phyloP scores from a whole-genome alignment of 1,140 invertebrate species.

The Manduca sexta region DNA sequence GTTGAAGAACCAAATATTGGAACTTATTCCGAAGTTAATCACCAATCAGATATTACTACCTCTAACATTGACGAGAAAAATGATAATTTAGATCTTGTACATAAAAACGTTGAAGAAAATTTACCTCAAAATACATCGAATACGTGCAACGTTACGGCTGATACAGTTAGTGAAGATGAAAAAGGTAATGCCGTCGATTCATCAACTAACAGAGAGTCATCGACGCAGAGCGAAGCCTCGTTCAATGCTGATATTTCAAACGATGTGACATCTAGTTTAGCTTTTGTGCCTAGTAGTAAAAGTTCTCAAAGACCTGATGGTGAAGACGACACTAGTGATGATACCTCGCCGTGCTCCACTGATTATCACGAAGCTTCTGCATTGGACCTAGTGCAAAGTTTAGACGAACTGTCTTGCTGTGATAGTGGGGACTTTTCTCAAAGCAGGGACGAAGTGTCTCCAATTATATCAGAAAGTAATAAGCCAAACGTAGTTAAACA shows the following conservation, averaged over 20 bases:
- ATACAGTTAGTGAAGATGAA: constrained; percentile 29
- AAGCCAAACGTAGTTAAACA: constrained; percentile 19
- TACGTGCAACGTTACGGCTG: constrained; percentile 7
- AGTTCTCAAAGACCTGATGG: constrained; percentile 40
- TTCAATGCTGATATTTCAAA: constrained; percentile 59
- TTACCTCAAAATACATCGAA: constrained; percentile 7
- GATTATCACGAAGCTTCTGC: constrained; percentile 67
- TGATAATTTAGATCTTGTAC: constrained; percentile 13
- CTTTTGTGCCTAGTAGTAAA: constrained; percentile 60
- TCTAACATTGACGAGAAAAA: constrained; percentile 10
- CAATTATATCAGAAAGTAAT: constrained; percentile 21
- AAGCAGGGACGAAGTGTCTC: constrained; percentile 57
- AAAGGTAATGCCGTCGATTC: constrained; percentile 32
- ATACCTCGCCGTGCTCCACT: constrained; percentile 61
- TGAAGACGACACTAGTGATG: constrained; percentile 57
- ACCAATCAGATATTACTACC: constrained; percentile 8
- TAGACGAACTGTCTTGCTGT: constrained; percentile 55
- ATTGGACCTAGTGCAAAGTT: constrained; percentile 57
- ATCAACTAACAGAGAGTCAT: constrained; percentile 35
- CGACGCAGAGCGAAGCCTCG: constrained; percentile 49
- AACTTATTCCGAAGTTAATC: constrained; percentile 20
- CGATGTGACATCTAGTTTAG: constrained; percentile 63
- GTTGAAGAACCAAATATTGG: constrained; percentile 31
- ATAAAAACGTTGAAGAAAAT: constrained; percentile 7
- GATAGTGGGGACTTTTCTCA: constrained; percentile 62